A percentile compares a stretch with the other conserved stretches of the same genome.
phyloP scores from a whole-genome alignment of 2,113 vertebrate species.

The Neoarius graeffei region DNA sequence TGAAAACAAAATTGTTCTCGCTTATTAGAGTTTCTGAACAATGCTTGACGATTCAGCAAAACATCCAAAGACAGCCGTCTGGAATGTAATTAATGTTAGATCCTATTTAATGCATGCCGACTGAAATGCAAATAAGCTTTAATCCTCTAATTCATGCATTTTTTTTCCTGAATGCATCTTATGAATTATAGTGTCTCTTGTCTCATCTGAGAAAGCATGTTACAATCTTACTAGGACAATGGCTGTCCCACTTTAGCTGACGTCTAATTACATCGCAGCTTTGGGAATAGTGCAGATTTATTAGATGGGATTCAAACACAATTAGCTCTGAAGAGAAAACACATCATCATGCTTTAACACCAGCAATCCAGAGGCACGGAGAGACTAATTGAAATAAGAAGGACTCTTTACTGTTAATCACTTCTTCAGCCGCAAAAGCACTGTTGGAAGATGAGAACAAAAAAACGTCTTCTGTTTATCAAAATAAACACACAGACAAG shows the following conservation, averaged over 20 bases:
- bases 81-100: background rate
- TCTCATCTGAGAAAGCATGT: background rate
- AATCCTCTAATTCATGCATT: background rate
- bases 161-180: background rate
- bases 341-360: conserved; percentile 6
- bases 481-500: background rate
- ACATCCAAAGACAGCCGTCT: background rate
- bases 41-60: background rate
- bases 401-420: conserved; percentile 19
- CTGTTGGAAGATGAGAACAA: background rate
- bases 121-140: background rate
- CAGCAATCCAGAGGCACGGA: background rate
- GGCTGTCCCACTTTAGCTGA: background rate
- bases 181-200: background rate
- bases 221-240: conserved; percentile 6
- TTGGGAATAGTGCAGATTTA: conserved; percentile 17
- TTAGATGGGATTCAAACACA: background rate
- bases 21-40: background rate
- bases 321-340: conserved; percentile 3
- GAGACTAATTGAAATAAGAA: conserved; percentile 17
- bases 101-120: background rate
- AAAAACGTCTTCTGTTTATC: background rate
- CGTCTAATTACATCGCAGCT: conserved; percentile 1
- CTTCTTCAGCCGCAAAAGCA: background rate
- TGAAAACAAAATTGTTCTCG: background rate